Evolutionary conservation across 2,113 vertebrate species (phyloP), one percentile per base, ranked within the genome.

Genomic region (Lanius ludovicianus): DNA sequence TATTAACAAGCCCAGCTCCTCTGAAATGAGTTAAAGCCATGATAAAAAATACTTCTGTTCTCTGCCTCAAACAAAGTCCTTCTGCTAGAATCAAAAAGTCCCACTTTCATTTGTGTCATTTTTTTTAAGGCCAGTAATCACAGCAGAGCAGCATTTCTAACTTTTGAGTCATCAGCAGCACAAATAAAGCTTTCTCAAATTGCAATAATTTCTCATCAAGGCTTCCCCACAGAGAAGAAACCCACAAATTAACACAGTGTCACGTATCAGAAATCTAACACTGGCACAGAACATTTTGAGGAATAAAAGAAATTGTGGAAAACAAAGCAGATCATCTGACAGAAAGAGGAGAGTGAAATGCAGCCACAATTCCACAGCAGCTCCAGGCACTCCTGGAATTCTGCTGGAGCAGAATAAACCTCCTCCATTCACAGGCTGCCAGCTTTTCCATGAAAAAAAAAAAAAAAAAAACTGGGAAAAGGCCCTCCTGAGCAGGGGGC

Each of bases 151-250:
- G 94, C 89, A 83, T 96, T 91, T 42, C 94, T 90, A 76, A 94
- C 95, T 90, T 96, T 69, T 96, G 95, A 97, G 87, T 96, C 95
- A 97, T 35, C 93, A 93, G 35, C 87, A 94, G 91, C 84, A 97
- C 95, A 96, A 96, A 85, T 53, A 91, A 76, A 91, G 96, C 95
- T 90, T 96, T 96, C 94, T 95, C 69, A 79, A 91, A 82, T 39
- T 85, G 65, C 70, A 87, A 57, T 94, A 87, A 94, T 87, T 95
- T 75, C 93, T 96, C 93, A 93, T 94, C 94, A 93, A 95, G 93
- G 81, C 93, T 89, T 91, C 85, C 93, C 94, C 83, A 94, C 91
- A 83, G 91, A 87, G 87, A 22, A 63, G 55, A 57, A 60, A 53
- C 6, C 15, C 53, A 27, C 44, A 77, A 91, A 78, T 71, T 63